Base-by-base conservation (phyloP, 2,113 vertebrate genomes). In the Tachysurus vachellii region DNA sequence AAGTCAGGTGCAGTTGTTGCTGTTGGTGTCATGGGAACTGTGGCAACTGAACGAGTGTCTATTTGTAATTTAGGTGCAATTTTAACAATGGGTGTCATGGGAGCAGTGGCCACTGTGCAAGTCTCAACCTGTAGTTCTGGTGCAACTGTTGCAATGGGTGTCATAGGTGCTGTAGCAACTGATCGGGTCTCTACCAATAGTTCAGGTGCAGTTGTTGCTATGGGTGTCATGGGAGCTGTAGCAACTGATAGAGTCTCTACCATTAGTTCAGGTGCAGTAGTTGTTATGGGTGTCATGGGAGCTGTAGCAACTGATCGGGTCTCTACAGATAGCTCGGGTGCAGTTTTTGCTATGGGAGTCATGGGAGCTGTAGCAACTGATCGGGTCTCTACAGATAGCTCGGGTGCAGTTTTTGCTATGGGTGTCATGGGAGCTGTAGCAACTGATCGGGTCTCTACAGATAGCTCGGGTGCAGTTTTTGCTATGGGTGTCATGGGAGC, bases 371-470 rank as follows among this genome's bases (percentile, higher is more conserved):
- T 82, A 2, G 61, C 86, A 62, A 82, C 19, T 62, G 86, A 75
- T 1, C 16, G 44, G 23, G 54, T 75, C 2, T 75, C 85, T 9
- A 61, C 26, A 1, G 62, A 68, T 8, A 87, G 54, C 9, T 36
- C 17, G 1, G 86, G 66, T 62, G 79, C 85, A 4, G 2, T 53
- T 50, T 42, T 75, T 53, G 42, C 26, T 21, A 82, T 50, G 8
- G 86, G 86, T 19, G 86, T 87, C 86, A 87, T 82, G 0, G 86
- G 86, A 87, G 79, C 10, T 62, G 86, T 87, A 5, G 54, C 86
- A 82, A 82, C 68, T 47, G 79, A 47, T 3, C 42, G 42, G 73
- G 85, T 87, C 4, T 50, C 64, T n/a, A 82, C 26, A 26, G 23
- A 36, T 10, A 82, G 10, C 9, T 75, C 53, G 50, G 85, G 85